These are phyloP conservation scores for Polypedilum vanderplanki DNA, from an alignment of 1,140 invertebrate species.

Conservation along the genomic window DNA sequence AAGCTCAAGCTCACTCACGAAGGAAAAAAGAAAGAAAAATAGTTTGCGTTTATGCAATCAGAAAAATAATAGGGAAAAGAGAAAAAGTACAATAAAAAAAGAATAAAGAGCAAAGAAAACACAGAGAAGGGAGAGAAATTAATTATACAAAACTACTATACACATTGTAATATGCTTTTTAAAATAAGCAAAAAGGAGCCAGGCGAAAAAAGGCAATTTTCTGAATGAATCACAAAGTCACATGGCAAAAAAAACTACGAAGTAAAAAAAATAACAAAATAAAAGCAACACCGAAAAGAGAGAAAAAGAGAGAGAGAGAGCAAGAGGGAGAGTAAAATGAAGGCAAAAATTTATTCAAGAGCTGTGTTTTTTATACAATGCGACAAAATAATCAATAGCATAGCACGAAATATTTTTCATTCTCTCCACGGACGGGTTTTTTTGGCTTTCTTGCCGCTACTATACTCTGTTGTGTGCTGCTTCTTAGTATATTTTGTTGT, in stretches of 20 bases:
- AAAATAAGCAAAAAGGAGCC: neutral
- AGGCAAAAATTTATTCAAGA: neutral
- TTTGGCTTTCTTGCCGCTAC: slow-evolving; percentile 2
- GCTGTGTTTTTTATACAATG: slow-evolving; percentile 10
- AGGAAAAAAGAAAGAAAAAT: too few relatives aligned
- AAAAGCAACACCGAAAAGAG: slow-evolving; percentile 1
- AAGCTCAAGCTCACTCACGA: too few relatives aligned
- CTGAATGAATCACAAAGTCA: slow-evolving; percentile 18
- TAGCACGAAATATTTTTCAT: slow-evolving; percentile 11
- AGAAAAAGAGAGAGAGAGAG: neutral
- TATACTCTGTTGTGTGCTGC: neutral
- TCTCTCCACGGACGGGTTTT: slow-evolving; percentile 16
- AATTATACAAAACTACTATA: neutral
- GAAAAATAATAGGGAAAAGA: neutral
- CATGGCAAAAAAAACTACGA: slow-evolving; percentile 2
- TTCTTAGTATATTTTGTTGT: neutral
- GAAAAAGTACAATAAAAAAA: too few relatives aligned
- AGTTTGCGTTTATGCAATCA: slow-evolving; percentile 15
- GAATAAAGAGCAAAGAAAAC: neutral
- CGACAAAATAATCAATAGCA: slow-evolving; percentile 18
- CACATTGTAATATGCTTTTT: neutral
- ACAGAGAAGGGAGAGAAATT: neutral
- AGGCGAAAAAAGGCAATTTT: neutral
- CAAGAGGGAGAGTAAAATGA: neutral
- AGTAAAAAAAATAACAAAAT: neutral